Conservation (phyloP, 2,113 vertebrate species). For the Lipophrys pholis region DNA sequence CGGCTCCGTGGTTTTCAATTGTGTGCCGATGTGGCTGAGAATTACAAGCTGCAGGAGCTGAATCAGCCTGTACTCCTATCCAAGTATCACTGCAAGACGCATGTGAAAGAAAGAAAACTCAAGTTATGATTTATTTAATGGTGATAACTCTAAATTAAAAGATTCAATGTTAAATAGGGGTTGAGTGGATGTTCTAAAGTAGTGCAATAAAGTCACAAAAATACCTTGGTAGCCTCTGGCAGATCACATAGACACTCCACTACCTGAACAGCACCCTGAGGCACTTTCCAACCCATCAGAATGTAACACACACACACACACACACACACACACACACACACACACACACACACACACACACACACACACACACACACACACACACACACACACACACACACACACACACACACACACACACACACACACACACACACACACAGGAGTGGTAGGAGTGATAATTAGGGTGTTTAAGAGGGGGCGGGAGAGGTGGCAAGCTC, state of each 20-base stretch:
- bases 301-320: constrained; percentile 36
- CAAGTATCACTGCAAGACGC: neutral
- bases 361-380: too few relatives aligned
- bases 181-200: constrained; percentile 6
- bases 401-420: constrained; percentile 11
- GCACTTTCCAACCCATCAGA: constrained; percentile 63
- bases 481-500: constrained; percentile 66
- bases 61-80: constrained; percentile 1
- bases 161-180: neutral
- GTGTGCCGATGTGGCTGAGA: constrained; percentile 29
- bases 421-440: constrained; percentile 38
- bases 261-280: constrained; percentile 59
- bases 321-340: constrained; percentile 32
- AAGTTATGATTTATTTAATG: neutral
- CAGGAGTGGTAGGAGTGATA: constrained; percentile 70
- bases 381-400: constrained; percentile 10
- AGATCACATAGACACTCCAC: constrained; percentile 56
- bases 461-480: constrained; percentile 78
- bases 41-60: constrained; percentile 45
- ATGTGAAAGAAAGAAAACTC: neutral
- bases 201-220: constrained; percentile 50
- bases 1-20: constrained; percentile 38
- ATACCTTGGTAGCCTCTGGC: constrained; percentile 54
- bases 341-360: too few relatives aligned
- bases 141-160: constrained; percentile 7